Conservation (phyloP, 2,113 vertebrate species). For the Spilogale gracilis region DNA sequence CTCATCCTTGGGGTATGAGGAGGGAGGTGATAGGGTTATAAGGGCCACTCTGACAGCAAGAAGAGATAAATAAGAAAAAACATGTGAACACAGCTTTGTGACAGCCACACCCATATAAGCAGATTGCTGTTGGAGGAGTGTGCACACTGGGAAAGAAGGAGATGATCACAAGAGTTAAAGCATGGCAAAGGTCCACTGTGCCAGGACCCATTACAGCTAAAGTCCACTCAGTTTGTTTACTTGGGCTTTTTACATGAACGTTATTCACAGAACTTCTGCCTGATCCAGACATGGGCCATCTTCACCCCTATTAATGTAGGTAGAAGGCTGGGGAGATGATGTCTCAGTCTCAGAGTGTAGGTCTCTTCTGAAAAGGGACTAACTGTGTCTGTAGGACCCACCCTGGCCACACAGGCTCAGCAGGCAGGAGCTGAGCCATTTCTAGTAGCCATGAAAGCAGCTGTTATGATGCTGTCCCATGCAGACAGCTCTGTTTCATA, state of each 20-base stretch:
- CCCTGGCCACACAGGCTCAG: background rate
- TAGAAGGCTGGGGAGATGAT: background rate
- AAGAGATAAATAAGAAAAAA: background rate
- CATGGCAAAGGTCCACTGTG: background rate
- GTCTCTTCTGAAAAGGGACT: background rate
- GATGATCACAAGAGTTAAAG: fast-evolving
- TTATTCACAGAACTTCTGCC: background rate
- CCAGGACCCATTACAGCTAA: background rate
- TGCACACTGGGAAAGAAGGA: background rate
- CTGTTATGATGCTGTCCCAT: background rate
- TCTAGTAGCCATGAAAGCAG: slow-evolving; percentile 32
- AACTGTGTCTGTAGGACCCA: background rate
- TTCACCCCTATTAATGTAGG: background rate
- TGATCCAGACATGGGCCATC: background rate
- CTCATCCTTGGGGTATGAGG: background rate
- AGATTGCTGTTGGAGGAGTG: background rate
- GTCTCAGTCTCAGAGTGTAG: background rate
- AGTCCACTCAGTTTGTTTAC: background rate
- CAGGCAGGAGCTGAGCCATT: background rate
- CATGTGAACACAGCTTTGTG: background rate
- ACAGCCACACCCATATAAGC: fast-evolving
- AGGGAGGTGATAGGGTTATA: background rate
- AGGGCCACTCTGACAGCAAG: background rate
- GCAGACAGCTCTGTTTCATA: slow-evolving; percentile 49
- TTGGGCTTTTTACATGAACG: background rate